phyloP scores from a whole-genome alignment of 2,113 vertebrate species.

The Eublepharis macularius region DNA sequence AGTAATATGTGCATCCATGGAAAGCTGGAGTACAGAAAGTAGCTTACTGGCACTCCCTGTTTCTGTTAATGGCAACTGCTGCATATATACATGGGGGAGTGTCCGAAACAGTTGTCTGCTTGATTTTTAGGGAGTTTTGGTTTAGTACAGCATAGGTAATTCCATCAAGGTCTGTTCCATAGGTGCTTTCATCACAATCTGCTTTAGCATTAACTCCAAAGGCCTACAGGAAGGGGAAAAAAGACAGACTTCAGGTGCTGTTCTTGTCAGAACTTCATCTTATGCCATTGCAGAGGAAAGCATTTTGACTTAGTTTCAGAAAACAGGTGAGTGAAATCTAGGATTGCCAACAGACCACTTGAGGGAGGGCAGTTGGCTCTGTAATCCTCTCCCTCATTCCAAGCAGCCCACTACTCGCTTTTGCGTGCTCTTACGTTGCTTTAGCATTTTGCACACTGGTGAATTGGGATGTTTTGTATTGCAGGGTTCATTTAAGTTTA shows the following conservation, averaged over 20 bases:
- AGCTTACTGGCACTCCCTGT: neutral
- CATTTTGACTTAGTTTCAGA: neutral
- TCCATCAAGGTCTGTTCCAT: neutral
- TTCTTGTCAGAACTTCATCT: neutral
- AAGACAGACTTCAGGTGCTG: neutral
- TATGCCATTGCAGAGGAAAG: too few species aligned
- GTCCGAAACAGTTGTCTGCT: neutral
- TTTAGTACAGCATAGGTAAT: neutral
- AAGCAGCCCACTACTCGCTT: neutral
- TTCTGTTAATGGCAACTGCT: neutral
- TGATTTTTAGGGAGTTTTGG: neutral
- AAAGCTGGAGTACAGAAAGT: neutral
- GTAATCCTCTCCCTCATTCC: neutral
- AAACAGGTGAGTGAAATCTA: neutral
- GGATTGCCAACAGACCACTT: neutral
- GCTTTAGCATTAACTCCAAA: neutral
- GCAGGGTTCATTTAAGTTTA: too few species aligned
- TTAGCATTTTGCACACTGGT: too few species aligned
- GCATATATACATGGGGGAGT: neutral
- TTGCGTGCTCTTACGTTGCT: too few species aligned
- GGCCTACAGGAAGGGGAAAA: neutral
- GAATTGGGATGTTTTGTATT: too few species aligned
- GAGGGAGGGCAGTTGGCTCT: neutral
- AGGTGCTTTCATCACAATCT: neutral
- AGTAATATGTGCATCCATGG: neutral